Evolutionary conservation across 2,113 vertebrate species (phyloP), one percentile per base, ranked within the genome.

Genomic region (Psammodynastes pulverulentus): DNA sequence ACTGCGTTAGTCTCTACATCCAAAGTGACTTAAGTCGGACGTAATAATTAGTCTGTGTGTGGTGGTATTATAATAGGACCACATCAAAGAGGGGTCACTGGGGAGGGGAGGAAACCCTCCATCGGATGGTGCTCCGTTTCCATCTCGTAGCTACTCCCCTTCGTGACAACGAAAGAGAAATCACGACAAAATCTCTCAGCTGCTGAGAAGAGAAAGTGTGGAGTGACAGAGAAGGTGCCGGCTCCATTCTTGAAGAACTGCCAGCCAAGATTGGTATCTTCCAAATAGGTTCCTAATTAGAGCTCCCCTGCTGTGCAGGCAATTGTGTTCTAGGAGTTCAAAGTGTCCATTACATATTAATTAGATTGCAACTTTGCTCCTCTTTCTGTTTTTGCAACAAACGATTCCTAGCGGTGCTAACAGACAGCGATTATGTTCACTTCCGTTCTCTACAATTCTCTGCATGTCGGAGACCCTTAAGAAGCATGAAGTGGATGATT

Each of bases 251-350:
- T 86, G 46, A 84, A 87, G 43, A 45, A 86, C 45, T 9, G 0
- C 3, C 5, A 17, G 90, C 54, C 62, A 93, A 52, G 4, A 54
- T 1, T 91, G 90, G 86, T 91, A 67, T 86, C 92, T 39, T 87
- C 49, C 39, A 56, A 1, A 4, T 54, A 21, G 1, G 1, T 84
- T 43, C 12, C 51, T 92, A 21, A 93, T 93, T 92, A 89, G n/a
- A 12, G 23, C 92, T 54, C 8, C 91, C 90, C 84, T 49, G 92
- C 17, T 2, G 7, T 51, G 90, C 54, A 4, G 46, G 86, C 67
- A 88, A 91, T 93, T 93, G 92, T 90, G 52, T 89, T 91, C 72
- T 53, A 48, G 3, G 1, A 34, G 91, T 46, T 21, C 52, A 48
- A 0, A 51, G 90, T 84, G 54, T 56, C 92, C 51, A 89, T 54